Percentiles rank a stretch among this genome's conserved stretches.
phyloP scores from a whole-genome alignment of 2,888 invertebrate genomes.

The Lycophotia porphyrea region DNA sequence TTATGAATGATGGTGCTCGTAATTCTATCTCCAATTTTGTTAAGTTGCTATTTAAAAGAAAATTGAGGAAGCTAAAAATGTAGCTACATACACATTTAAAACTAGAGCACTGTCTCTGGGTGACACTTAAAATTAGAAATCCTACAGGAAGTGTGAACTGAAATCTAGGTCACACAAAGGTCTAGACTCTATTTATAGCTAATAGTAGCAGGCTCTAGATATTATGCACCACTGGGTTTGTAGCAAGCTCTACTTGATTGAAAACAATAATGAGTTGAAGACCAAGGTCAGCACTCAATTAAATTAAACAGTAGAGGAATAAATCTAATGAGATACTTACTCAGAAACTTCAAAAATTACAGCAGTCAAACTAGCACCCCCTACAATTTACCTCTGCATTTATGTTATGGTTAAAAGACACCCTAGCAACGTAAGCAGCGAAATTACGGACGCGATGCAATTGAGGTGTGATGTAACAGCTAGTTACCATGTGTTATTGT shows the following conservation, averaged over 20 bases:
- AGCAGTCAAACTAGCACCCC: constrained; percentile 42
- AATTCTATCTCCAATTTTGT: constrained; percentile 28
- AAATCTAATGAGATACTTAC: constrained; percentile 67
- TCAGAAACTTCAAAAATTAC: constrained; percentile 58
- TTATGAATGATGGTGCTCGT: not conserved
- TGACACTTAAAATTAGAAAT: constrained; percentile 84
- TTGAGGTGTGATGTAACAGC: constrained; percentile 86
- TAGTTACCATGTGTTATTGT: constrained; percentile 87
- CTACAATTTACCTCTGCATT: constrained; percentile 65
- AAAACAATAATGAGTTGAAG: constrained; percentile 29
- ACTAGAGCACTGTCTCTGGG: constrained; percentile 78
- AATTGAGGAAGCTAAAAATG: constrained; percentile 54
- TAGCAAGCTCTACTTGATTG: constrained; percentile 29
- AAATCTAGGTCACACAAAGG: constrained; percentile 85
- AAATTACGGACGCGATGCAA: constrained; percentile 73
- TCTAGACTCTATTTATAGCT: constrained; percentile 77
- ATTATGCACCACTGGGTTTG: constrained; percentile 34
- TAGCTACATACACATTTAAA: constrained; percentile 62
- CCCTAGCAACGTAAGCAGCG: constrained; percentile 81
- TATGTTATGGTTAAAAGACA: constrained; percentile 77
- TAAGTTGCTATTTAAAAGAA: constrained; percentile 40
- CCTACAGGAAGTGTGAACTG: constrained; percentile 80
- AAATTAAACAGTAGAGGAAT: constrained; percentile 24
- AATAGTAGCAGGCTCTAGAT: constrained; percentile 52
- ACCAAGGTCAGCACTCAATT: constrained; percentile 51